Conservation (phyloP, 2,113 vertebrate species). For the Ondatra zibethicus region DNA sequence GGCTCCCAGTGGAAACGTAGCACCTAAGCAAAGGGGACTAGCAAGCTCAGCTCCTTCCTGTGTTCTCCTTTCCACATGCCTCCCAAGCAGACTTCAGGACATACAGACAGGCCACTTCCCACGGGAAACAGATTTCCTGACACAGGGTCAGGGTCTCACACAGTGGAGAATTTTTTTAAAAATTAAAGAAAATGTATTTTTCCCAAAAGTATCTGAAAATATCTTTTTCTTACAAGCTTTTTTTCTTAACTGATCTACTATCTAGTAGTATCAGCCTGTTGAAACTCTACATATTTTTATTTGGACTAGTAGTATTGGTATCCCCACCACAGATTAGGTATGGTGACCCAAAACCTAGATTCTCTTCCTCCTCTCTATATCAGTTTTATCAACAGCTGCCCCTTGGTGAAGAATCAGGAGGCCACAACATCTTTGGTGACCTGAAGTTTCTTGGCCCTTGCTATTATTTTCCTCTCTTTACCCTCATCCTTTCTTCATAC, state of each 20-base stretch:
- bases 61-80: neutral
- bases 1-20: neutral
- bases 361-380: neutral
- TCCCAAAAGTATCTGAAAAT: neutral
- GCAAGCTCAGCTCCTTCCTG: neutral
- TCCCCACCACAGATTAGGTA: neutral
- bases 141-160: neutral
- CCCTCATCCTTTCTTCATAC: neutral
- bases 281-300: neutral
- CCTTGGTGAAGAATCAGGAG: neutral
- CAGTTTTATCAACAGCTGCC: neutral
- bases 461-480: neutral
- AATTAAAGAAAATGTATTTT: conserved; percentile 21
- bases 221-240: neutral
- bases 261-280: neutral
- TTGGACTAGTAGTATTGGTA: neutral
- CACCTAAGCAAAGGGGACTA: neutral
- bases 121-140: neutral
- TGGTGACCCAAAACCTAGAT: neutral
- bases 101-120: neutral
- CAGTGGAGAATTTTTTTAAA: neutral
- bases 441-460: neutral
- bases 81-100: conserved; percentile 12
- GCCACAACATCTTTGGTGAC: neutral
- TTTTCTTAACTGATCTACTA: neutral